These are phyloP conservation scores for Nemotelus pantherinus DNA, from an alignment of 2,888 invertebrate genomes.

Conservation along the genomic window DNA sequence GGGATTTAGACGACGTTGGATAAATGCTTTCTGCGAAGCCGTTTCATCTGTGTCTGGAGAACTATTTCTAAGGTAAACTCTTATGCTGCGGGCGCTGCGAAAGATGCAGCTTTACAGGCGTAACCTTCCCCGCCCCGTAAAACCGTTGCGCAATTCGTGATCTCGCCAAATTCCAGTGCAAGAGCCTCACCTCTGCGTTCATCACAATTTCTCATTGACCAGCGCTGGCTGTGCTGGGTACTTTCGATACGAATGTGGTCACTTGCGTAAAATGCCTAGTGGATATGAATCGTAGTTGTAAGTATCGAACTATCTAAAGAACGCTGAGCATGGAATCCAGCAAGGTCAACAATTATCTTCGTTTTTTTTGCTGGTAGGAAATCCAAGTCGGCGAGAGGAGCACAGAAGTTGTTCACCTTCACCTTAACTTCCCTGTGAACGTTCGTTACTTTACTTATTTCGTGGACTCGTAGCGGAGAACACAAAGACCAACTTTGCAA, in stretches of 20 bases:
- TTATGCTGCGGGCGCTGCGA: no score
- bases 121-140: not conserved
- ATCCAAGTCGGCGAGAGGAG: not conserved
- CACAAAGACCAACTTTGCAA: no score
- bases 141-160: not conserved
- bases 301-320: not conserved
- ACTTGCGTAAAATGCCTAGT: not conserved
- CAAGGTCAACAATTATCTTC: slow-evolving; percentile 23
- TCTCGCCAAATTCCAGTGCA: slow-evolving; percentile 32
- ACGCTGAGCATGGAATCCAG: not conserved
- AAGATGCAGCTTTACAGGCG: no score
- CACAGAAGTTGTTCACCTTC: slow-evolving; percentile 21
- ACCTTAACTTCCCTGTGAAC: not conserved
- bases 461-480: no score
- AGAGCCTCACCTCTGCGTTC: slow-evolving; percentile 8
- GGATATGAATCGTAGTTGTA: not conserved
- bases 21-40: slow-evolving; percentile 24
- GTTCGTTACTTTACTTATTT: no score
- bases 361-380: not conserved
- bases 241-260: not conserved
- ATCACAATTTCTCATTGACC: not conserved
- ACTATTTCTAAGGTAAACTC: not conserved
- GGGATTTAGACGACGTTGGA: slow-evolving; percentile 12
- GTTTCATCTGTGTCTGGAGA: slow-evolving; percentile 18
- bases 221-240: not conserved